These are phyloP conservation scores for Bostrychus sinensis DNA, from an alignment of 2,113 vertebrate species.

Conservation along the genomic window DNA sequence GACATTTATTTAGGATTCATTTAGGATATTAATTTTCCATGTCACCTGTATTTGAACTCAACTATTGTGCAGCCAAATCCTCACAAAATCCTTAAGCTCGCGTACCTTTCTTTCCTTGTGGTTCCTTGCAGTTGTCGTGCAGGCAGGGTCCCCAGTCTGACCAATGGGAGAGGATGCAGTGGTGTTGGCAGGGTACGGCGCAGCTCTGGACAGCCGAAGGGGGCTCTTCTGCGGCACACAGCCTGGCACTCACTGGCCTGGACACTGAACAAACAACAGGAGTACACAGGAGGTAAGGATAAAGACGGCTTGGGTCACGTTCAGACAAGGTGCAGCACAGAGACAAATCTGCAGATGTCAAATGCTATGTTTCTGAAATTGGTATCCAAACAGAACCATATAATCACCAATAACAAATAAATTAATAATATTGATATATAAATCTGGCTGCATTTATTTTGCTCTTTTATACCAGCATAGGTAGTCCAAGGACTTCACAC, in stretches of 20 bases:
- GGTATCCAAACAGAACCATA: too few relatives aligned
- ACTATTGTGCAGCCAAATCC: background rate
- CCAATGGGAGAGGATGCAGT: conserved; percentile 87
- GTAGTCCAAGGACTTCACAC: too few relatives aligned
- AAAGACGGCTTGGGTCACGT: conserved; percentile 23
- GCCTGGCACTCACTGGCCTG: conserved; percentile 83
- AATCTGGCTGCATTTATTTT: too few relatives aligned
- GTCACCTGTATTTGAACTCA: background rate
- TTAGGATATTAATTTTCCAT: too few relatives aligned
- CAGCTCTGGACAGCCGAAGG: conserved; percentile 84
- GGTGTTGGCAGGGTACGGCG: conserved; percentile 81
- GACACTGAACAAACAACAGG: conserved; percentile 76
- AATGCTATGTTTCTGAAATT: background rate
- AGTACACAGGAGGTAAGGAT: conserved; percentile 19
- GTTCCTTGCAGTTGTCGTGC: conserved; percentile 87
- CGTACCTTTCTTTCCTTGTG: conserved; percentile 86
- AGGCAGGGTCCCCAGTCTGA: conserved; percentile 86
- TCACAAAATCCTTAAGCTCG: background rate
- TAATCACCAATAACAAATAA: too few relatives aligned
- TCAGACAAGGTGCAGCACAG: background rate
- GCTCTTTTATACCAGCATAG: too few relatives aligned
- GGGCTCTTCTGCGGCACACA: conserved; percentile 80
- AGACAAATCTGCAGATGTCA: background rate
- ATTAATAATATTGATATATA: too few relatives aligned
- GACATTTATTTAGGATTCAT: too few relatives aligned